Base-by-base conservation (phyloP, 1,140 invertebrate species). In the Drepana arcuata region DNA sequence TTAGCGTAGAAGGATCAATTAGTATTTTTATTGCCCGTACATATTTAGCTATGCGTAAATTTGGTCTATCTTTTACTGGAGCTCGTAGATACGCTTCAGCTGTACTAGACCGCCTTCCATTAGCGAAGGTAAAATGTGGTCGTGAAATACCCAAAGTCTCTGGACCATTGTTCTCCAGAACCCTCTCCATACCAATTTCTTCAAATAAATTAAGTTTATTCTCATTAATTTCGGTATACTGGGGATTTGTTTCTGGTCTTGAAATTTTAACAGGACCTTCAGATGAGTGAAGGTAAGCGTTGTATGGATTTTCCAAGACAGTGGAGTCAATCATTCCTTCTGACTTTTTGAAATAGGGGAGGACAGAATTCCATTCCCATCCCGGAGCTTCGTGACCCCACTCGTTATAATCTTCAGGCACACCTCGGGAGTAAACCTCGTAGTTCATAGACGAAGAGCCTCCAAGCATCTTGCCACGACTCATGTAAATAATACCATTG, bases 401-500 rank as follows among this genome's bases (percentile, higher is more conserved):
- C 2, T 85, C 61, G 50, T 95, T 89, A 49, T 91, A 95, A 64
- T 95, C 93, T 27, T 79, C 55, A n/a, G 85, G 86, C 61, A 92
- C 91, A 0, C 93, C 93, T 40, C 93, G 80, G 0, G 91, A 87
- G 59, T 95, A 93, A 9, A 93, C 87, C 88, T 93, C 91, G 25
- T 90, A 92, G 70, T 95, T 94, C 9, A 92, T 83, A 1, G 88
- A 88, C 4, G 90, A 92, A 1, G 87, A 88, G 0, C 93, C 92
- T 6, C 93, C 93, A 32, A 91, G 62, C 37, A 84, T 79, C 68
- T 87, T 88, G 1, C 87, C 87, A n/a, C n/a, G n/a, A n/a, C n/a
- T n/a, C n/a, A n/a, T n/a, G n/a, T n/a, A n/a, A n/a, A n/a, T n/a
- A n/a, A n/a, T n/a, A n/a, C n/a, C n/a, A n/a, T n/a, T n/a, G n/a